Base-by-base conservation (phyloP, 2,888 invertebrate genomes). In the Drosophila eohydei region DNA sequence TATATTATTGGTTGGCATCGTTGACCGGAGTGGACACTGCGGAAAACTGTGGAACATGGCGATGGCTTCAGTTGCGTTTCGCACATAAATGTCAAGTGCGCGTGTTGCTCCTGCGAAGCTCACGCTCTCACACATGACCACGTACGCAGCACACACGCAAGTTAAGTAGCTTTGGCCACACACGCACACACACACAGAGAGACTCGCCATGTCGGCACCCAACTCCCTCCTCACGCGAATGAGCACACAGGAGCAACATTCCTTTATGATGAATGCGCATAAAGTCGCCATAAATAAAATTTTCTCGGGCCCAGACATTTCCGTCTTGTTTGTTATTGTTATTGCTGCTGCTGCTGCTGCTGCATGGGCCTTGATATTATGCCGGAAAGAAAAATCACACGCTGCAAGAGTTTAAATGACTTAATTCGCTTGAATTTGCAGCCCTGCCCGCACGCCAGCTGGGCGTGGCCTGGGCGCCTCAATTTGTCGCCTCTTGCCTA, bases 61-160 rank as follows among this genome's bases (percentile, higher is more conserved):
- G 57, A 50, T 46, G 67, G 64, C 66, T 76, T 80, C 63, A 65
- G 83, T 71, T 77, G 81, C 81, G 83, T 74, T 78, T 80, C 71
- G 80, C 80, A 85, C 82, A 85, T 88, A 85, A 85, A 85, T 86
- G 85, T 86, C 83, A 85, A 85, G 88, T 85, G 81, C 80, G 80
- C 72, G 81, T 83, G 88, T 74, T 84, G 84, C 74, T 71, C 78
- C 75, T 75, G 75, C 80, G 80, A 72, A 72, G 64, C 72, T 74
- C 61, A 65, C 59, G 73, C 71, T 61, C 69, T 66, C 67, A 68
- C 75, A 79, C 62, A 74, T 64, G 65, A 60, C 78, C 70, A 74
- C 79, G 61, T 77, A 79, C 83, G 65, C 74, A 67, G 71, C 61
- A 72, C 60, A 71, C 50, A 60, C 43, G 51, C 36, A 55, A 68